phyloP scores from a whole-genome alignment of 2,888 invertebrate genomes.

The Athripsodes cinereus region DNA sequence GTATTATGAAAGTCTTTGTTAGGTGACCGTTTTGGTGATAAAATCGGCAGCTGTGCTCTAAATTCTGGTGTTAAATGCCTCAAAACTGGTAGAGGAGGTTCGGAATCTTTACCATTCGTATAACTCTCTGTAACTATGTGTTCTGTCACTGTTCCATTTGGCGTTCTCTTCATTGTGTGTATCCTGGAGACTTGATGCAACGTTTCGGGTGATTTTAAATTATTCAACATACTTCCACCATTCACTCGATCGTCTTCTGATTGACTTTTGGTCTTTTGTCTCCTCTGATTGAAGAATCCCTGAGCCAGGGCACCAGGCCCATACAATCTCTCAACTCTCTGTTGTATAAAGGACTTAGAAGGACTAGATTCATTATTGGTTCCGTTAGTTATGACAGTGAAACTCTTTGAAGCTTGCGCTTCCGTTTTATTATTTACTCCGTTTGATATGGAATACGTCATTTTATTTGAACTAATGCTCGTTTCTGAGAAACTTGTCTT shows the following conservation, averaged over 20 bases:
- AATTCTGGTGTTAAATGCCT: conserved; percentile 82
- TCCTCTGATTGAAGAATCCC: conserved; percentile 69
- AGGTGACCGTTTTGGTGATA: conserved; percentile 52
- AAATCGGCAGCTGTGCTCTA: conserved; percentile 71
- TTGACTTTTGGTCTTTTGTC: conserved; percentile 44
- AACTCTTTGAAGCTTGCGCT: conserved; percentile 34
- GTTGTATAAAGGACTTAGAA: conserved; percentile 77
- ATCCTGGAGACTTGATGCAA: conserved; percentile 14
- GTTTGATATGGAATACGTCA: conserved; percentile 23
- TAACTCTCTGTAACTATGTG: conserved; percentile 25
- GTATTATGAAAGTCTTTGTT: conserved; percentile 12
- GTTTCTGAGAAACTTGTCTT: conserved; percentile 49
- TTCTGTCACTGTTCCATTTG: conserved; percentile 27
- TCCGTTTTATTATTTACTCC: conserved; percentile 4
- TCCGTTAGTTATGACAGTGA: conserved; percentile 38
- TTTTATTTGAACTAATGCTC: conserved; percentile 37
- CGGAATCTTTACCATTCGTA: conserved; percentile 30
- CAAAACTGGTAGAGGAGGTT: conserved; percentile 64
- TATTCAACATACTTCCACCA: conserved; percentile 7
- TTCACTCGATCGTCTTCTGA: conserved; percentile 31
- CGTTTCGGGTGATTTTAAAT: conserved; percentile 15
- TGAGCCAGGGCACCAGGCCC: conserved; percentile 83
- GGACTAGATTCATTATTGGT: conserved; percentile 35
- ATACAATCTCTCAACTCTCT: conserved; percentile 81
- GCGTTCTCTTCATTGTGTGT: conserved; percentile 14